A percentile compares a stretch with the other conserved stretches of the same genome.
Conservation (phyloP, 2,888 invertebrate species). For the Ptychoptera albimana region DNA sequence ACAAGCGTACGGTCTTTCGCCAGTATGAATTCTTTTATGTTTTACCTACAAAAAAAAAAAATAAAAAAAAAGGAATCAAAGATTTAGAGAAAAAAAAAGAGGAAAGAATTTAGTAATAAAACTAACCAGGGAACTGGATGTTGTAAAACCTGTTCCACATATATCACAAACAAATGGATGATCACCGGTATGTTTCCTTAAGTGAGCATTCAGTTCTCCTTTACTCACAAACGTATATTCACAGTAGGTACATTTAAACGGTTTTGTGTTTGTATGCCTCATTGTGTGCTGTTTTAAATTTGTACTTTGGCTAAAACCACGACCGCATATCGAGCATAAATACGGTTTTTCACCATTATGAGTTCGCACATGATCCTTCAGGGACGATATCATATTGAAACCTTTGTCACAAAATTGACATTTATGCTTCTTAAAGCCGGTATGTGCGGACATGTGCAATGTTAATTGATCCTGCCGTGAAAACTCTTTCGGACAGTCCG, state of each 20-base stretch:
- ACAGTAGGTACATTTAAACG: slow-evolving; percentile 30
- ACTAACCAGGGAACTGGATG: slow-evolving; percentile 36
- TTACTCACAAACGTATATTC: slow-evolving; percentile 31
- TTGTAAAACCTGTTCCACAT: slow-evolving; percentile 39
- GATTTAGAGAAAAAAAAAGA: neutral
- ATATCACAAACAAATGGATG: slow-evolving; percentile 41
- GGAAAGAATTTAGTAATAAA: neutral
- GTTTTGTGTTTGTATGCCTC: slow-evolving; percentile 36
- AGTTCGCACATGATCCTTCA: slow-evolving; percentile 38
- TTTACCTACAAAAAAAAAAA: slow-evolving; percentile 18
- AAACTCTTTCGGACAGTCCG: slow-evolving; percentile 30
- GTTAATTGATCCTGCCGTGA: slow-evolving; percentile 30
- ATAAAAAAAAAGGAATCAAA: neutral
- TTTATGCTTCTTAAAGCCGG: slow-evolving; percentile 32
- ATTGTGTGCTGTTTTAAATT: slow-evolving; percentile 41
- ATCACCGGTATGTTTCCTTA: slow-evolving; percentile 40
- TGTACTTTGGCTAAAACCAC: slow-evolving; percentile 42
- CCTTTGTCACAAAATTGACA: slow-evolving; percentile 33
- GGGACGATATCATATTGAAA: slow-evolving; percentile 37
- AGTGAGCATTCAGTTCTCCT: slow-evolving; percentile 38
- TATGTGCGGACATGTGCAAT: slow-evolving; percentile 33
- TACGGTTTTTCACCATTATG: slow-evolving; percentile 45
- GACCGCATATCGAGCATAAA: slow-evolving; percentile 38
- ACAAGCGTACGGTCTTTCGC: slow-evolving; percentile 41
- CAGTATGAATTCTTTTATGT: slow-evolving; percentile 40